Evolutionary conservation across 2,888 invertebrate genomes (phyloP), one percentile per base, ranked within the genome.

Genomic region (Mayetiola destructor): DNA sequence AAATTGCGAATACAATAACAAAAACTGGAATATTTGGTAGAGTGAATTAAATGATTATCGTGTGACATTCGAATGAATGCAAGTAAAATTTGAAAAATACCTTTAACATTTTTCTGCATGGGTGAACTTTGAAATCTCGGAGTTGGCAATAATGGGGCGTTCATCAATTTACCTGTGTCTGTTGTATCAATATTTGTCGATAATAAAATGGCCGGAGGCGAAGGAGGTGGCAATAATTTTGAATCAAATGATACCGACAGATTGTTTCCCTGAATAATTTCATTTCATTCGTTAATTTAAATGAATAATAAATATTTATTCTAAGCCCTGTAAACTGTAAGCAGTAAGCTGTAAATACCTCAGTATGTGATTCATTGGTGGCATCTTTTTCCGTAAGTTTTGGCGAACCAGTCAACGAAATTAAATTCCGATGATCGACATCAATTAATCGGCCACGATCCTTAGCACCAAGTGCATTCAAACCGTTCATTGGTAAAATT

Each of bases 401-500:
- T 20, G 81, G 82, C 21, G 83, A 85, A 36, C 88, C 86, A 12
- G 89, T 89, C 56, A 90, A 70, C 59, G 88, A 84, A 66, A 90
- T 90, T 60, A 90, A 72, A 73, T 90, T 90, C 62, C 89, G 77
- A 66, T 88, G 88, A 69, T 88, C 88, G 55, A 88, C 83, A 67
- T 88, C 88, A 69, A 78, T 60, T 58, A 63, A 74, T 9, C 73
- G 67, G 16, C 67, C 60, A 62, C 73, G 73, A 27, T 60, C 61
- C 14, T 48, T 48, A 2, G 18, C 30, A 1, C 27, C 36, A 6
- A 37, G n/a, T 16, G 35, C 42, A 48, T 16, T 56, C 16, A 42
- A 32, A 9, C 42, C 30, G 12, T 32, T 48, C 40, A 18, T 55
- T 37, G 70, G 66, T 57, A 72, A 61, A 60, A 69, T 68, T 69